Evolutionary conservation across 1,140 invertebrate genomes (phyloP), one percentile per base, ranked within the genome.

Genomic region (Nixonia krombeini): DNA sequence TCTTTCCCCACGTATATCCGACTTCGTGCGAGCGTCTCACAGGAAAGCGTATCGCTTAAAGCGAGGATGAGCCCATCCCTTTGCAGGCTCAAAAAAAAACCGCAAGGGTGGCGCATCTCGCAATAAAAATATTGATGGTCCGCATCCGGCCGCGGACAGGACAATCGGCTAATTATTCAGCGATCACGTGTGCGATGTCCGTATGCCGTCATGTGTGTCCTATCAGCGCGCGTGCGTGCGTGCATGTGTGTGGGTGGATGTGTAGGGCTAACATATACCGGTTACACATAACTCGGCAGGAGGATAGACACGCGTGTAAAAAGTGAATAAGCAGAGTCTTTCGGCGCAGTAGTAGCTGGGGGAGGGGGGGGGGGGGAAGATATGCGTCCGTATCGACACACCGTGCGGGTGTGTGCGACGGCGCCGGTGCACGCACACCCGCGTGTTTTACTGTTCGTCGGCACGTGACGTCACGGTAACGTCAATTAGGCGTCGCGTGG

Each of bases 141-240:
- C 28, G 52, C 44, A 76, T 78, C 76, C 76, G 76, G 73, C 50
- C 70, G 69, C 58, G 70, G 58, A 72, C 64, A 72, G 73, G 52
- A 74, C 75, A 78, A 79, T 79, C 76, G 73, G 69, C 73, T 80
- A 80, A 80, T 80, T 80, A 80, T 80, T 78, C 78, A 67, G n/a
- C 51, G 41, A 74, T 61, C 72, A 67, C 69, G 55, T 63, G 64
- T 56, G 13, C 29, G 26, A n/a, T n/a, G n/a, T n/a, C 53, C 59
- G 68, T 64, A 73, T 69, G 64, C 59, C 31, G 29, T 38, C 31
- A 28, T 21, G 21, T 21, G 21, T 21, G n/a, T n/a, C n/a, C n/a
- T n/a, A n/a, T n/a, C n/a, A n/a, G n/a, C n/a, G n/a, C n/a, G n/a
- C n/a, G n/a, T n/a, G n/a, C n/a, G n/a, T n/a, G n/a, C n/a, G n/a